Base-by-base conservation (phyloP, 2,113 vertebrate species). In the Diphyllodes magnificus region DNA sequence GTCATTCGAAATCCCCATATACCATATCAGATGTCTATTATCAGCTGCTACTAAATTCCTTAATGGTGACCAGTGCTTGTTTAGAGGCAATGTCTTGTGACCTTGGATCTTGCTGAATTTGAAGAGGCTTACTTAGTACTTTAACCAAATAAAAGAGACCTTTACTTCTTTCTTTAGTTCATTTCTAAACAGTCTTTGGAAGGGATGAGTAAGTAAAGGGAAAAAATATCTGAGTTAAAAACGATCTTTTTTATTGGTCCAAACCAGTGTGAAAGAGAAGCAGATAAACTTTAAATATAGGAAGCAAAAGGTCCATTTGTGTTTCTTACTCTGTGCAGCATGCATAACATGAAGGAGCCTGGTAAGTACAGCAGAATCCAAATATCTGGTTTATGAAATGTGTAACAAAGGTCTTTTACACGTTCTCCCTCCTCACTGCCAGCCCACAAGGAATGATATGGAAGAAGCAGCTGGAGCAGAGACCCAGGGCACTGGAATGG, bases 401-500 rank as follows among this genome's bases (percentile, higher is more conserved):
- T 42, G 6, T 19, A 61, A 71, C 2, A 56, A 59, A 33, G 7
- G 6, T n/a, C 42, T 59, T 2, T 42, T 15, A 19, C 5, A 54
- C 12, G 11, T 59, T 82, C 3, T 37, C 7, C 8, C 8, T 56
- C 31, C 4, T 39, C 14, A 35, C 1, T 3, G 44, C 9, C 25
- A 77, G 28, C 12, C 10, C 24, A 60, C 27, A 64, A 13, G 8
- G 13, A 27, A 47, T n/a, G 6, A 64, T 12, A 10, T 13, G 6
- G 30, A 23, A 87, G 11, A 57, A 87, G 22, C 4, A 65, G 10
- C 18, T 56, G 30, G 7, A 70, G 8, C 11, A 84, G n/a, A 35
- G 3, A 72, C 1, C 2, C 23, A 57, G 37, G 24, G 7, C 24
- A 44, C 27, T 11, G 13, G 9, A 33, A 13, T 33, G 2, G 0